Base-by-base conservation (phyloP, 1,140 invertebrate species). In the Pseudomyrmex dendroicus region DNA sequence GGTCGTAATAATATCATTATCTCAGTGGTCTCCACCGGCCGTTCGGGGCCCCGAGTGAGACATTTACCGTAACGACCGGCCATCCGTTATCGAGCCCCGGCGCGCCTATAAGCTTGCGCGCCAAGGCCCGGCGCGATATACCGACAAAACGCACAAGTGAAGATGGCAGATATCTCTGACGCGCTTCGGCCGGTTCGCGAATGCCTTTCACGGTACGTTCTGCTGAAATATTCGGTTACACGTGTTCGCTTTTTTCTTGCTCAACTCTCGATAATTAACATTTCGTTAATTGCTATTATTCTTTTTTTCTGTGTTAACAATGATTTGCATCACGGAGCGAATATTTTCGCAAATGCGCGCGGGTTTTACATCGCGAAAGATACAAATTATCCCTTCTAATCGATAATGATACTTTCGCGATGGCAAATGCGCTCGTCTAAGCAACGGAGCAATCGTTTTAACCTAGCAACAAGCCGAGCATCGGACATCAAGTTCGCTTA, bases 1-100 rank as follows among this genome's bases (percentile, higher is more conserved):
- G 91, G 89, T 89, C 89, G 90, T 92, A 92, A 92, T 92, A 92
- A 92, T 92, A 92, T 92, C 91, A 92, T 92, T 92, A 92, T 91
- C 90, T 84, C 91, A 86, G 90, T 88, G 90, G 87, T 89, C 82
- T 87, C 80, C 86, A 78, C 88, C 86, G 84, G 84, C 67, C 73
- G 84, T 87, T 77, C 85, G 76, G 68, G 64, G 84, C 84, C 87
- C 59, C 85, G 88, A 90, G 89, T 90, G 89, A 90, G 89, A 90
- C 89, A 90, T 90, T 90, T 90, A 90, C 86, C 84, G 86, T 90
- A 90, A 90, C 89, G 89, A 90, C 89, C 86, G 74, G 86, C 86
- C 88, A 90, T 90, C 89, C 86, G 89, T 90, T 90, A 89, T 86
- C 86, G 88, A 86, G 78, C 78, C 67, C 62, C 68, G 78, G 73